These are phyloP conservation scores for Cataglyphis cursor DNA, from an alignment of 2,888 invertebrate species.

Conservation along the genomic window DNA sequence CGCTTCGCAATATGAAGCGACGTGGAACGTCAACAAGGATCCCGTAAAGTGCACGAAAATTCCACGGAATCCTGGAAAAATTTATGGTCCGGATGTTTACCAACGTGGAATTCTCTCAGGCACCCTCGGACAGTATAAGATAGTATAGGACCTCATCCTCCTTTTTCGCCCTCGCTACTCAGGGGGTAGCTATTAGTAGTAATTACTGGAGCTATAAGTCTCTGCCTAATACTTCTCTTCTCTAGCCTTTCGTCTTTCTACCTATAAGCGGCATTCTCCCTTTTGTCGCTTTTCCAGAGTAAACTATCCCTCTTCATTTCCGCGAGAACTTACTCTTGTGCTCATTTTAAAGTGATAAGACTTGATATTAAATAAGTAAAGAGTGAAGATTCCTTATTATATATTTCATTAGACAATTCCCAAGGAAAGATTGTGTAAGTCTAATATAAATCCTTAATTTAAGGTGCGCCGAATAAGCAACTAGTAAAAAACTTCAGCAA, in stretches of 20 bases:
- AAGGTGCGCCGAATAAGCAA: background rate
- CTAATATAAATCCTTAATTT: conserved; percentile 32
- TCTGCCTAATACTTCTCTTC: conserved; percentile 74
- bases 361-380: conserved; percentile 61
- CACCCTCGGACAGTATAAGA: conserved; percentile 41
- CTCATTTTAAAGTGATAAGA: conserved; percentile 33
- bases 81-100: conserved; percentile 76
- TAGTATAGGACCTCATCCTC: conserved; percentile 45
- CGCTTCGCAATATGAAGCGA: conserved; percentile 58
- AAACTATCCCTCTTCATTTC: conserved; percentile 61
- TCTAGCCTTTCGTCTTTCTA: conserved; percentile 70
- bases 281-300: conserved; percentile 55
- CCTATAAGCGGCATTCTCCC: conserved; percentile 61
- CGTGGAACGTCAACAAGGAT: conserved; percentile 62
- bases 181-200: conserved; percentile 76
- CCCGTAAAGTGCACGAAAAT: conserved; percentile 67
- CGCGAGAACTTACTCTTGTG: conserved; percentile 58
- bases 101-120: conserved; percentile 70
- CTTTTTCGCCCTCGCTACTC: conserved; percentile 47
- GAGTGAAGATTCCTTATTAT: conserved; percentile 24
- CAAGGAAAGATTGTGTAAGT: background rate
- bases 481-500: background rate
- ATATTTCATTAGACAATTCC: conserved; percentile 18
- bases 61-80: conserved; percentile 74
- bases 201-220: conserved; percentile 79